Evolutionary conservation across 2,797 vertebrate species (phyloP), one percentile per base, ranked within the genome.

Genomic region (Adelosebastes latens): DNA sequence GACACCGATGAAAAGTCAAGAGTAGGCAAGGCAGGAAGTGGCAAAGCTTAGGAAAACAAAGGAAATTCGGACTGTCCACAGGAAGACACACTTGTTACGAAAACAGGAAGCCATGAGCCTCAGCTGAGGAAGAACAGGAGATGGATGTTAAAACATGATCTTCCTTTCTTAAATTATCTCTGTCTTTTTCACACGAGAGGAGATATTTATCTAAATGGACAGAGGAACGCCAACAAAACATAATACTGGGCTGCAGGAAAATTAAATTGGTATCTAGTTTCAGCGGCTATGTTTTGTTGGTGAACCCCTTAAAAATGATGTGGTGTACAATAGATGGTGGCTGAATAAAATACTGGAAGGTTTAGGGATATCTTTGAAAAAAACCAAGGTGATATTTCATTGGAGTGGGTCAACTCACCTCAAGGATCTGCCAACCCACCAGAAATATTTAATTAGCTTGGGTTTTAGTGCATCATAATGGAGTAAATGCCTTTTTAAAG

Each of bases 101-200:
- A 90, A 86, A 91, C 93, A 93, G 91, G 91, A 94, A 90, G 34
- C 39, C 4, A 24, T 2, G 27, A 67, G 68, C 42, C 67, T 72
- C 62, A n/a, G 6, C 72, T 25, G 68, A 81, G 79, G 75, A 76
- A 55, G 72, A 52, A 67, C 58, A 78, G 86, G 77, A 87, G 77
- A 83, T 71, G 79, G 81, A 81, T 76, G 85, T 79, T 69, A 71
- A 77, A 82, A 74, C 67, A 83, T 0, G 2, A 72, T 70, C 80
- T 78, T 87, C 86, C 77, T 80, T 60, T 86, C 56, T 75, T 36
- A 52, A 85, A 72, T 71, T 10, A 70, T 79, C 63, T 65, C 42
- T 4, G 34, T 39, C 49, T 7, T 36, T 65, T 36, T 69, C 25
- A 72, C 71, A 78, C 24, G 74, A 6, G 13, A 32, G 12, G 16